phyloP scores from a whole-genome alignment of 2,888 invertebrate species.

The Dioctria rufipes region DNA sequence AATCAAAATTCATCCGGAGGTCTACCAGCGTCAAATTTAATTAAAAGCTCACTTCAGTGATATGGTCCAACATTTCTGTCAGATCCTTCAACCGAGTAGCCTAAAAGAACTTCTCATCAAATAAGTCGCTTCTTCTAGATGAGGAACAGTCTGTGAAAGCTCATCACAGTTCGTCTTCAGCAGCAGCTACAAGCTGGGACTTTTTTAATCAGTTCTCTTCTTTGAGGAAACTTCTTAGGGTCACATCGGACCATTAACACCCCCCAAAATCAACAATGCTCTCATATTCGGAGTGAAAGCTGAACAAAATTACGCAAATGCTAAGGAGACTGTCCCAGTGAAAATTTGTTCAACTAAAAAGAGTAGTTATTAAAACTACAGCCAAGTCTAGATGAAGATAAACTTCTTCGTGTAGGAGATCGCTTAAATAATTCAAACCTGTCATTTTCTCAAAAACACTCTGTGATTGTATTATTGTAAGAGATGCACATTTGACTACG shows the following conservation, averaged over 20 bases:
- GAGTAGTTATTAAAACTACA: background rate
- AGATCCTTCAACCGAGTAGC: background rate
- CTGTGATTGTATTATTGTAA: background rate
- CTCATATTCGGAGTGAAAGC: background rate
- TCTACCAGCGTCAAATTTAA: background rate
- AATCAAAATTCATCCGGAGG: background rate
- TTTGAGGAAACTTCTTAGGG: background rate
- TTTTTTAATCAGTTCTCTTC: background rate
- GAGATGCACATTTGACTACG: background rate
- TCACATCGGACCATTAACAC: background rate
- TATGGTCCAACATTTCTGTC: background rate
- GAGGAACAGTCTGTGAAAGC: background rate
- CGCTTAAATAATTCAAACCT: background rate
- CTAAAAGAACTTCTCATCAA: too few relatives aligned
- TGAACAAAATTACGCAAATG: background rate
- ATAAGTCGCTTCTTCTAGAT: background rate
- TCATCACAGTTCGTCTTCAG: background rate
- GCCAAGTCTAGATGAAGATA: background rate
- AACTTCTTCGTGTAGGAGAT: background rate
- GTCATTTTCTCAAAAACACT: background rate
- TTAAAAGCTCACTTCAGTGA: background rate
- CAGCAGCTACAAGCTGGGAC: background rate
- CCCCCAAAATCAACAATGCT: background rate
- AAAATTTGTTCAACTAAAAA: background rate
- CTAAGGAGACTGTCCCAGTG: background rate